Evolutionary conservation across 2,113 vertebrate genomes (phyloP).

Genomic region (Gasterosteus nipponicus): DNA sequence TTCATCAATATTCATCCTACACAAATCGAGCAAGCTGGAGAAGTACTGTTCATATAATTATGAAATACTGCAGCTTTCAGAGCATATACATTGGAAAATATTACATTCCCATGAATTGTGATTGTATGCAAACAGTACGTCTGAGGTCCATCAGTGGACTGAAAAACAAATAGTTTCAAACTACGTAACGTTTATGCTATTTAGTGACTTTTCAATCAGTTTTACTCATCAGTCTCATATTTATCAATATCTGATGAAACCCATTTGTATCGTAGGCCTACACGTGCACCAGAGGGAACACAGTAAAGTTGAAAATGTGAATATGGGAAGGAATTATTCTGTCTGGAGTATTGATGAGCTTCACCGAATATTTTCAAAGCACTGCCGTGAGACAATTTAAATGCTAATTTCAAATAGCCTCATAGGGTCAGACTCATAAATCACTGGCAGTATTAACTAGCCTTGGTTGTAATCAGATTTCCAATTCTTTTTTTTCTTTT

Average conservation of each 20-base stretch:
- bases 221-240: conserved; percentile 42
- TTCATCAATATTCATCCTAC: conserved; percentile 21
- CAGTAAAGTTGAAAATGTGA: conserved; percentile 49
- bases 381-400: conserved; percentile 56
- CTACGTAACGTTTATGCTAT: neutral
- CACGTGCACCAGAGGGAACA: conserved; percentile 56
- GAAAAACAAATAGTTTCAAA: conserved; percentile 1
- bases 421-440: conserved; percentile 34
- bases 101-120: neutral
- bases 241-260: conserved; percentile 18
- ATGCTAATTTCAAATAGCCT: conserved; percentile 44
- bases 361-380: conserved; percentile 56
- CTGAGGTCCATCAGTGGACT: conserved; percentile 6
- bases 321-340: conserved; percentile 55
- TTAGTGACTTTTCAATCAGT: conserved; percentile 11
- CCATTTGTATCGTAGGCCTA: conserved; percentile 29
- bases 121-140: neutral
- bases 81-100: neutral
- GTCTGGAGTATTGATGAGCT: conserved; percentile 46
- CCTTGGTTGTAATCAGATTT: conserved; percentile 26
- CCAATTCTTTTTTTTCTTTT: conserved; percentile 20
- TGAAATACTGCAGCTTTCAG: neutral
- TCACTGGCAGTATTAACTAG: conserved; percentile 39
- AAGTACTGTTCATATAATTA: neutral
- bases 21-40: conserved; percentile 11